Percentiles rank a stretch among this genome's conserved stretches.
These are phyloP conservation scores for Lithobates sylvaticus DNA, from an alignment of 2,797 vertebrate species.

Conservation along the genomic window DNA sequence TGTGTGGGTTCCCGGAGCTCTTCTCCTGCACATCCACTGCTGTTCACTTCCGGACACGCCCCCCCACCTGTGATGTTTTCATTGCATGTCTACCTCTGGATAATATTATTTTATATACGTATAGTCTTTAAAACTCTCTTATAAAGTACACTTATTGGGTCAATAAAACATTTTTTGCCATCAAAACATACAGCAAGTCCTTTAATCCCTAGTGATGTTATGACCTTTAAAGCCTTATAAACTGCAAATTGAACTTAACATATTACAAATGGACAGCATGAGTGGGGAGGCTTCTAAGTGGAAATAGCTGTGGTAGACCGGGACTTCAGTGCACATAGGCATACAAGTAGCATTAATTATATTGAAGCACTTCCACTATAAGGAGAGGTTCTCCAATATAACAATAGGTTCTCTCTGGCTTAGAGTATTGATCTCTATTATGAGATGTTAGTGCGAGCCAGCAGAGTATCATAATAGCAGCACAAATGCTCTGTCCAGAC, in stretches of 20 bases:
- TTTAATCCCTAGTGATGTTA: not conserved
- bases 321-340: not conserved
- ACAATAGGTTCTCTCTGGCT: slow-evolving; percentile 13
- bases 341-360: slow-evolving; percentile 19
- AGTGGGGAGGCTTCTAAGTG: not conserved
- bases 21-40: too few relatives aligned
- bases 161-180: not conserved
- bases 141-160: not conserved
- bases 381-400: slow-evolving; percentile 25
- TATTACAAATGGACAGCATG: not conserved
- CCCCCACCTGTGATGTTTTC: too few relatives aligned
- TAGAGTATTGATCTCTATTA: slow-evolving; percentile 42
- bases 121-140: not conserved
- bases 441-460: slow-evolving; percentile 2
- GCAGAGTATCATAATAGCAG: slow-evolving; percentile 28
- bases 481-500: slow-evolving; percentile 1
- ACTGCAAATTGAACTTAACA: slow-evolving; percentile 5
- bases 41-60: too few relatives aligned
- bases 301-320: not conserved
- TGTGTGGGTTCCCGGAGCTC: too few relatives aligned
- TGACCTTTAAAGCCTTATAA: not conserved
- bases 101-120: not conserved
- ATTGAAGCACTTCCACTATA: slow-evolving; percentile 6
- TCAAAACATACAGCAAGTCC: not conserved
- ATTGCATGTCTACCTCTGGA: not conserved